phyloP scores from a whole-genome alignment of 2,113 vertebrate genomes.

The Gnathonemus echidnorhynchus region DNA sequence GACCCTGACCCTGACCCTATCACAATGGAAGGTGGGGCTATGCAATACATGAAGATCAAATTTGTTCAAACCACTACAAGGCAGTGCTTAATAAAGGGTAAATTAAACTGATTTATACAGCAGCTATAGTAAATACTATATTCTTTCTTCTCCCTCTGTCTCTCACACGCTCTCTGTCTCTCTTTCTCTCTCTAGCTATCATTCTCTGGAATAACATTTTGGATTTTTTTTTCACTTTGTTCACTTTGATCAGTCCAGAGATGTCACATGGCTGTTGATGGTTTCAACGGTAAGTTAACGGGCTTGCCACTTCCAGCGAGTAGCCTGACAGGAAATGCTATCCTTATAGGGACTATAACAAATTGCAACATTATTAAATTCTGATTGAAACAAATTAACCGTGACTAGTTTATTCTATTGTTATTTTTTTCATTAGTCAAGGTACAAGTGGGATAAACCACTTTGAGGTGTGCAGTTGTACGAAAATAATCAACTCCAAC shows the following conservation, averaged over 20 bases:
- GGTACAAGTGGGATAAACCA: background rate
- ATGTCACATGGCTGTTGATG: background rate
- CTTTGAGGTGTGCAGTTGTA: background rate
- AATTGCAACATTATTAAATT: background rate
- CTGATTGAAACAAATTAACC: background rate
- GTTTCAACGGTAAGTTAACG: background rate
- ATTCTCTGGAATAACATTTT: background rate
- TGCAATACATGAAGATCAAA: background rate
- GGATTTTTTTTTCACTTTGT: background rate
- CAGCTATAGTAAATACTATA: background rate
- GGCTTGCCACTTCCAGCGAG: background rate
- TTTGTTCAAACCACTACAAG: background rate
- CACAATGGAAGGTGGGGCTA: background rate
- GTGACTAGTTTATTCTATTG: background rate
- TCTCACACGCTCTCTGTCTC: background rate
- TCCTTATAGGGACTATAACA: background rate
- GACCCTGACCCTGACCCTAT: background rate
- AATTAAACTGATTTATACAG: background rate
- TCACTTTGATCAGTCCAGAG: background rate
- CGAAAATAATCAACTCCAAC: background rate
- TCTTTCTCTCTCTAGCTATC: background rate
- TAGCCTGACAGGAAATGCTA: background rate
- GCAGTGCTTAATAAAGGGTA: background rate
- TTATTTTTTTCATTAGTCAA: background rate
- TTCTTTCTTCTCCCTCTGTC: background rate